phyloP scores from a whole-genome alignment of 2,797 vertebrate species.

The Macropus fuliginosus region DNA sequence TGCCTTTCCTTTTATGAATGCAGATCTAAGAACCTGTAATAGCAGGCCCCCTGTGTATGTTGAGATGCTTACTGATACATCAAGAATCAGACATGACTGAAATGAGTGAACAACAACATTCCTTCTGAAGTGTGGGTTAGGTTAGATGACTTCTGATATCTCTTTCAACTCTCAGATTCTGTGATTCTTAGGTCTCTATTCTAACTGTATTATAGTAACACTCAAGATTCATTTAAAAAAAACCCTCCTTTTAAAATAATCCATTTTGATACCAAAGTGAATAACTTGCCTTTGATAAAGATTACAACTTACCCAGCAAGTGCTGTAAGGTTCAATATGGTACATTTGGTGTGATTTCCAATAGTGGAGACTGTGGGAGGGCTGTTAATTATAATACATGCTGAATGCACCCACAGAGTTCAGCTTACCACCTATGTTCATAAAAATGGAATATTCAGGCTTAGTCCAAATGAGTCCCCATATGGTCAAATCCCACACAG shows the following conservation, averaged over 20 bases:
- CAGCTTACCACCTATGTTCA: background rate
- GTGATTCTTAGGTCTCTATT: background rate
- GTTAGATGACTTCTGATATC: background rate
- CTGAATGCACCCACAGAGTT: background rate
- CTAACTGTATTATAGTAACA: background rate
- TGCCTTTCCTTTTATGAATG: no score
- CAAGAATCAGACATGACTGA: background rate
- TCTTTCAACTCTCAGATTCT: background rate
- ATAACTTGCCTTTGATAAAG: background rate
- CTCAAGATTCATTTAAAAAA: background rate
- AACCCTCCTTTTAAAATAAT: background rate
- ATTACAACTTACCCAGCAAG: background rate
- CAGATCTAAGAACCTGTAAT: no score
- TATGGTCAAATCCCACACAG: background rate
- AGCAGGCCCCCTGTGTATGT: no score
- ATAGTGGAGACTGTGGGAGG: background rate
- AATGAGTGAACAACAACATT: background rate
- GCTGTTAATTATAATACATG: background rate
- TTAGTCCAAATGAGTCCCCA: background rate
- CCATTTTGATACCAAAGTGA: background rate
- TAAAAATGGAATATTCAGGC: background rate
- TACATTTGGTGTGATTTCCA: background rate
- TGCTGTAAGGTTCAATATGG: background rate
- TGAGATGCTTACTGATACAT: no score
- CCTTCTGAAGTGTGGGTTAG: background rate